Evolutionary conservation across 2,113 vertebrate species (phyloP), one percentile per base, ranked within the genome.

Genomic region (Melanerpes aurifrons): DNA sequence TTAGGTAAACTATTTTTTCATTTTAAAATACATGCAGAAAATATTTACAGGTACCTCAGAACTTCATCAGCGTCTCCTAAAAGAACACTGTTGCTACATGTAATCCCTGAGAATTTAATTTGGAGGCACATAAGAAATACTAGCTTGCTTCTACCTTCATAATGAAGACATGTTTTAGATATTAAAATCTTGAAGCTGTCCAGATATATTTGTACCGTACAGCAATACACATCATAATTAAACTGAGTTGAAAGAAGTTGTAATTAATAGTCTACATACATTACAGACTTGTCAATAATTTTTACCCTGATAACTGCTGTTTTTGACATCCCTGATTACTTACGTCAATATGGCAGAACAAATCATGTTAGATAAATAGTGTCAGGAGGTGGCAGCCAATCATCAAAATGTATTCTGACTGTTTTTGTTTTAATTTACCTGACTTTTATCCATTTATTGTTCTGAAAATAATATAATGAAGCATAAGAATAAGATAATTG

Each of bases 391-490:
- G 54, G 40, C 10, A 70, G 47, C n/a, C 29, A 83, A 63, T 57
- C 54, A 75, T 82, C 54, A 74, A 53, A 31, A 84, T 57, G 32
- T 64, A 59, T 89, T 89, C 54, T 91, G 74, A 3, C 19, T 75
- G 26, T 1, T 89, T 91, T 67, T 3, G 8, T 81, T 89, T 85
- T 79, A 53, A 63, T 87, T 91, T 68, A 75, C 35, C 35, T 68
- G 61, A 26, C 20, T 89, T 94, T 87, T 87, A 78, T 61, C 32
- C 9, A 48, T 72, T 91, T 28, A 53, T 72, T 91, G 13, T 87
- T 92, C 62, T 72, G n/a, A 85, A 31, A 93, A 91, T 85, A 21
- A 21, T 91, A 6, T 68, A 68, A 68, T 31, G 67, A 75, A 93
- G 63, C 19, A 75, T 35, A 68, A 12, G 48, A 87, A 82, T 57